phyloP scores from a whole-genome alignment of 2,797 vertebrate genomes.

The Leptatherina wallacei region DNA sequence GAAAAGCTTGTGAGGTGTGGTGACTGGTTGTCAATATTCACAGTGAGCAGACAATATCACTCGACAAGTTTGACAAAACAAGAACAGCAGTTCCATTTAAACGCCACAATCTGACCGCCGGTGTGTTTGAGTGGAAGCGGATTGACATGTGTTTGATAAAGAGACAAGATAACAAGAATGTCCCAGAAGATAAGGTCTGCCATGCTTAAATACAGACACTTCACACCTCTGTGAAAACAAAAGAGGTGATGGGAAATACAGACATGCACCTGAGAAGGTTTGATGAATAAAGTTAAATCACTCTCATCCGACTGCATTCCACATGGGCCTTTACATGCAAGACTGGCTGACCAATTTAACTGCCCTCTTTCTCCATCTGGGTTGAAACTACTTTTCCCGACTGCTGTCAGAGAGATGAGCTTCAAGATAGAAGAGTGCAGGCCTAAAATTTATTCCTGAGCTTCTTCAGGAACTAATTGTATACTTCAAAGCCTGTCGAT shows the following conservation, averaged over 20 bases:
- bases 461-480: constrained; percentile 47
- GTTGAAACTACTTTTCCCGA: not conserved
- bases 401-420: constrained; percentile 1
- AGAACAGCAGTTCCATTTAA: not conserved
- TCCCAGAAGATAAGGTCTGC: constrained; percentile 26
- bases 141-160: constrained; percentile 41
- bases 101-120: not conserved
- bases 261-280: constrained; percentile 19
- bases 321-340: not conserved
- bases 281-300: constrained; percentile 24
- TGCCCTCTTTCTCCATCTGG: not conserved
- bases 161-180: constrained; percentile 17
- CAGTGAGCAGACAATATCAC: not conserved
- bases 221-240: constrained; percentile 35
- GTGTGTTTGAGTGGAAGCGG: not conserved
- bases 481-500: constrained; percentile 50
- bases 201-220: constrained; percentile 20
- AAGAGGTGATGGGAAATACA: constrained; percentile 13
- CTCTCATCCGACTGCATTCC: constrained; percentile 35
- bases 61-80: constrained; percentile 3
- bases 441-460: constrained; percentile 39
- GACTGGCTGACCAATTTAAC: not conserved
- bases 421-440: not conserved
- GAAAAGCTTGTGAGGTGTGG: constrained; percentile 5
- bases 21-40: constrained; percentile 12